Percentiles rank a stretch among this genome's conserved stretches.
phyloP scores from a whole-genome alignment of 2,888 invertebrate genomes.

The Hoplodrina ambigua region DNA sequence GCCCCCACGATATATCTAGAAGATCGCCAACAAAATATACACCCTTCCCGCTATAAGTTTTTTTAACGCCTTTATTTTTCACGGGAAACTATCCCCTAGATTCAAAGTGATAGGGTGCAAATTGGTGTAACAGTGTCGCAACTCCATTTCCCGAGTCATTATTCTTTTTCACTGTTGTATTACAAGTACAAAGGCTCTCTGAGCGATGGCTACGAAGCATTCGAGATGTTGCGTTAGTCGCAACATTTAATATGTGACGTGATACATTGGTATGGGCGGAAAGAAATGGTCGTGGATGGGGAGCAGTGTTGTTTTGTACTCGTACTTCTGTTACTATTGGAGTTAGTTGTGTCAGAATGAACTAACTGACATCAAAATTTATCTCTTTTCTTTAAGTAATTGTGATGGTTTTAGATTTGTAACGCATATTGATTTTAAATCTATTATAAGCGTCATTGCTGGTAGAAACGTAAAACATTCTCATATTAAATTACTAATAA shows the following conservation, averaged over 20 bases:
- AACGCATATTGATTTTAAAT: no score
- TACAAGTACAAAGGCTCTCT: constrained; percentile 65
- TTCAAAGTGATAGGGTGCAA: constrained; percentile 39
- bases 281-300: constrained; percentile 42
- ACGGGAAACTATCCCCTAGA: constrained; percentile 29
- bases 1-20: constrained; percentile 62
- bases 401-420: no score
- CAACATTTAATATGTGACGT: constrained; percentile 65
- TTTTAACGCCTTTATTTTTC: constrained; percentile 53
- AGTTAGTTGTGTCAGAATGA: background rate
- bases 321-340: constrained; percentile 12
- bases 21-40: constrained; percentile 66
- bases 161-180: constrained; percentile 70
- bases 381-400: no score
- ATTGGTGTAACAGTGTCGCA: constrained; percentile 61
- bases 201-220: constrained; percentile 63
- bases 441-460: no score
- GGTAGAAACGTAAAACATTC: no score
- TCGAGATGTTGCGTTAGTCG: constrained; percentile 66
- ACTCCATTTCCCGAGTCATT: constrained; percentile 67
- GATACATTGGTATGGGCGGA: constrained; percentile 49
- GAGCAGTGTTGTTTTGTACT: constrained; percentile 22
- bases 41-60: constrained; percentile 63
- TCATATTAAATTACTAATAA: no score
- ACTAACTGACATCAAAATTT: background rate